Base-by-base conservation (phyloP, 2,797 vertebrate species). In the Sphenopsis melanotis region DNA sequence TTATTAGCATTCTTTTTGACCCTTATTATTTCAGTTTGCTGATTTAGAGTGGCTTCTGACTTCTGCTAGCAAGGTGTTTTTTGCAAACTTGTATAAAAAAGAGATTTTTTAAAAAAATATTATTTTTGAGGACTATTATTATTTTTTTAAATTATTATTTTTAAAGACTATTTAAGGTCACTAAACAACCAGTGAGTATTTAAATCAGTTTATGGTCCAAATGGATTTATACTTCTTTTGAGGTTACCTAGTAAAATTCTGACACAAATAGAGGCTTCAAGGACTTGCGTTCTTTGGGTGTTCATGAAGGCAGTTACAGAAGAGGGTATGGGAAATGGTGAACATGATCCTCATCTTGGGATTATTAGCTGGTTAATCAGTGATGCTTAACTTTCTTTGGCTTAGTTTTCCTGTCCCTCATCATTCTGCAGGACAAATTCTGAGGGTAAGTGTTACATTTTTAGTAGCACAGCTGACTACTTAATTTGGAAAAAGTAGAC, bases 11-110 rank as follows among this genome's bases (percentile, higher is more conserved):
- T 97, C 37, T 76, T 84, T 93, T 89, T 94, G 80, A 23, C 68
- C 53, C 53, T 78, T 56, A 39, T 83, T 68, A 46, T 93, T 89
- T 92, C 71, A 84, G 37, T 90, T 95, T 94, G 34, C 64, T 95
- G 36, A 66, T 94, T 53, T 92, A 77, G n/a, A 61, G 34, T 61
- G 29, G 42, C 17, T 87, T 92, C 72, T 97, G 79, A 47, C 44
- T 87, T 94, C 39, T 6, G 12, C 86, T 94, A 95, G 92, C 79
- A 90, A 72, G 39, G 15, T 29, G 11, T 14, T 79, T 77, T 89
- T 91, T 94, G 55, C 63, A 90, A 69, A 70, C 55, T 83, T 95
- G 56, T 77, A 70, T 93, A 27, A 12, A 65, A 72, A 95, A 93
- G 34, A 42, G 3, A 29, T 75, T 24, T 36, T 42, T 21, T 9